phyloP scores from a whole-genome alignment of 2,113 vertebrate genomes.

The Prochilodus magdalenae region DNA sequence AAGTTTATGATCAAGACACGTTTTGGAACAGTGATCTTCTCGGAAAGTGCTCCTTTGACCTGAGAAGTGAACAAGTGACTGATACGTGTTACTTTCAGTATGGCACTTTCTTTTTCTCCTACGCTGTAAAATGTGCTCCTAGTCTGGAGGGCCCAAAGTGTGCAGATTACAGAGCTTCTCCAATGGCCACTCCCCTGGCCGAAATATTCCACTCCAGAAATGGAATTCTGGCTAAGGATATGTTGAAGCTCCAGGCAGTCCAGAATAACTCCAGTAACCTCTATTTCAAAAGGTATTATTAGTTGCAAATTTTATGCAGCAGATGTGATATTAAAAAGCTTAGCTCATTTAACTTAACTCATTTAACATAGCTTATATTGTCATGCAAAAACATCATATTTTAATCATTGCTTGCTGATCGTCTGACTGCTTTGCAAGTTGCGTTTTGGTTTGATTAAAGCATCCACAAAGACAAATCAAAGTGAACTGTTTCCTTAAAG shows the following conservation, averaged over 20 bases:
- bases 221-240: constrained; percentile 55
- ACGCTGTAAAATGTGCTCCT: constrained; percentile 60
- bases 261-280: not conserved
- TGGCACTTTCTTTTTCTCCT: constrained; percentile 69
- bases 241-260: not conserved
- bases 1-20: constrained; percentile 72
- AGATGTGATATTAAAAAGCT: not conserved
- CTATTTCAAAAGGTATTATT: not conserved
- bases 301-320: not conserved
- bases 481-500: too few species aligned
- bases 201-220: constrained; percentile 64
- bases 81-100: constrained; percentile 63
- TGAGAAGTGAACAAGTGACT: not conserved
- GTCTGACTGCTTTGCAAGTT: too few species aligned
- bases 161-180: constrained; percentile 64
- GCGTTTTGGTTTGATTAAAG: too few species aligned
- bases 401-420: not conserved
- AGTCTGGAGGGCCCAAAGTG: constrained; percentile 70
- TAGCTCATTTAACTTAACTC: too few species aligned
- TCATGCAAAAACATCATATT: too few species aligned
- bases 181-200: constrained; percentile 53
- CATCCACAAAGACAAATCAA: too few species aligned
- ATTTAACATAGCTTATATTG: too few species aligned
- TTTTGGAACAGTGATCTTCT: constrained; percentile 71
- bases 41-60: constrained; percentile 59